Conservation (phyloP, 2,888 invertebrate genomes). For the Lepidocyrtinus sp. region DNA sequence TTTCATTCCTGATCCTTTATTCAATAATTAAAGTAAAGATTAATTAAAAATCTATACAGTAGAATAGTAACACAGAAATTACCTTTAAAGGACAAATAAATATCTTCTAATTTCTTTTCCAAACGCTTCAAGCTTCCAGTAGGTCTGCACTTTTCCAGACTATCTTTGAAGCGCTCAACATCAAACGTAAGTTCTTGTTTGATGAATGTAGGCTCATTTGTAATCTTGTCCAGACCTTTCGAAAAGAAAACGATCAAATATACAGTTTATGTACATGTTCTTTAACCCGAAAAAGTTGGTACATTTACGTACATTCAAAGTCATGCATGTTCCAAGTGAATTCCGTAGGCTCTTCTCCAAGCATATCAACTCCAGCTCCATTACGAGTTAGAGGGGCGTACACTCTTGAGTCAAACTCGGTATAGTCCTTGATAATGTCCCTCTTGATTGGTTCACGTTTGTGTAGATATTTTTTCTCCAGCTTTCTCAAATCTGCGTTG, state of each 20-base stretch:
- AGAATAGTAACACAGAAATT: background rate
- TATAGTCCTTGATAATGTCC: conserved; percentile 75
- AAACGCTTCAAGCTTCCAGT: conserved; percentile 35
- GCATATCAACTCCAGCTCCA: conserved; percentile 74
- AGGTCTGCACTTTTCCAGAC: conserved; percentile 52
- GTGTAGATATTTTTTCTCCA: conserved; percentile 60
- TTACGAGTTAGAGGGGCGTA: conserved; percentile 79
- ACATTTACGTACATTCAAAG: conserved; percentile 42
- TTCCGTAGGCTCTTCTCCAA: conserved; percentile 51
- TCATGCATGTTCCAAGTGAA: conserved; percentile 47
- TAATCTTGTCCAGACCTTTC: conserved; percentile 46
- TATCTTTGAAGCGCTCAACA: conserved; percentile 50
- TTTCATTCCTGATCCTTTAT: conserved; percentile 31
- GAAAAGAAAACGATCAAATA: background rate
- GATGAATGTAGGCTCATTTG: conserved; percentile 51
- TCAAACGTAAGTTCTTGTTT: conserved; percentile 63
- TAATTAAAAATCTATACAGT: background rate
- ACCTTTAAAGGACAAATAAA: conserved; percentile 65
- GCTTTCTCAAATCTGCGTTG: conserved; percentile 59
- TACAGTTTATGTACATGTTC: background rate
- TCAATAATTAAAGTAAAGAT: no score
- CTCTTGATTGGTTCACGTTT: conserved; percentile 73
- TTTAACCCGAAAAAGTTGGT: background rate
- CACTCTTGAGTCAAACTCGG: conserved; percentile 77
- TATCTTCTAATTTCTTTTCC: conserved; percentile 65